Evolutionary conservation across 1,140 invertebrate genomes (phyloP).

Genomic region (Maconellicoccus hirsutus): DNA sequence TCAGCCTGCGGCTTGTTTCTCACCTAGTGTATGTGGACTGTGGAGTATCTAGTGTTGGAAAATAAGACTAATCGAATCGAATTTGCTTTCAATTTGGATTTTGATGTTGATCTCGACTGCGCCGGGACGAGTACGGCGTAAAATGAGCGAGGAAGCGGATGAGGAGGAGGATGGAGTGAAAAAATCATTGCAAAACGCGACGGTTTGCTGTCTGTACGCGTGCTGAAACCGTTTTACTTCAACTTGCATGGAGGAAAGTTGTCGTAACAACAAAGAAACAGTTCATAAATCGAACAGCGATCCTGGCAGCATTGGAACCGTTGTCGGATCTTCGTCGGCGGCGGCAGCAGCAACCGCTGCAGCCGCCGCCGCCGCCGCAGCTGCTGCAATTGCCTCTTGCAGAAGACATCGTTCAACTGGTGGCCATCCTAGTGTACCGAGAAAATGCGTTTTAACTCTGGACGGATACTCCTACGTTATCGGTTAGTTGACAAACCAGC

Average conservation of each 20-base stretch:
- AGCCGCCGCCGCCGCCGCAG: neutral
- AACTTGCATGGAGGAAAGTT: slow-evolving; percentile 14
- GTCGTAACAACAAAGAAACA: neutral
- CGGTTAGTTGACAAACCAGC: slow-evolving; percentile 54
- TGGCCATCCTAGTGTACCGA: slow-evolving; percentile 37
- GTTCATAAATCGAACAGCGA: slow-evolving; percentile 15
- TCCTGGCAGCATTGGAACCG: slow-evolving; percentile 12
- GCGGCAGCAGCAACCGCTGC: neutral
- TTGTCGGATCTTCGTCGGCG: neutral
- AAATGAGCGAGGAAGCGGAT: too few relatives aligned
- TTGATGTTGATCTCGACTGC: too few relatives aligned
- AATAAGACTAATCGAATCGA: too few relatives aligned
- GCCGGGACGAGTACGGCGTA: too few relatives aligned
- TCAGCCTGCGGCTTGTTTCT: too few relatives aligned
- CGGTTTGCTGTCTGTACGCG: too few relatives aligned
- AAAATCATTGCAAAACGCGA: too few relatives aligned
- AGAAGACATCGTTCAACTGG: slow-evolving; percentile 28
- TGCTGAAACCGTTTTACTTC: too few relatives aligned
- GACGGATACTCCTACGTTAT: slow-evolving; percentile 71
- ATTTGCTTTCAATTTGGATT: too few relatives aligned
- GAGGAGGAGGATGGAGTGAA: too few relatives aligned
- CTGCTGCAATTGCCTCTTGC: neutral
- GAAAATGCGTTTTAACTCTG: slow-evolving; percentile 62
- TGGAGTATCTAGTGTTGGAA: too few relatives aligned
- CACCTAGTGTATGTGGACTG: too few relatives aligned